Evolutionary conservation across 2,888 invertebrate species (phyloP), one percentile per base, ranked within the genome.

Genomic region (Punctoribates punctum): DNA sequence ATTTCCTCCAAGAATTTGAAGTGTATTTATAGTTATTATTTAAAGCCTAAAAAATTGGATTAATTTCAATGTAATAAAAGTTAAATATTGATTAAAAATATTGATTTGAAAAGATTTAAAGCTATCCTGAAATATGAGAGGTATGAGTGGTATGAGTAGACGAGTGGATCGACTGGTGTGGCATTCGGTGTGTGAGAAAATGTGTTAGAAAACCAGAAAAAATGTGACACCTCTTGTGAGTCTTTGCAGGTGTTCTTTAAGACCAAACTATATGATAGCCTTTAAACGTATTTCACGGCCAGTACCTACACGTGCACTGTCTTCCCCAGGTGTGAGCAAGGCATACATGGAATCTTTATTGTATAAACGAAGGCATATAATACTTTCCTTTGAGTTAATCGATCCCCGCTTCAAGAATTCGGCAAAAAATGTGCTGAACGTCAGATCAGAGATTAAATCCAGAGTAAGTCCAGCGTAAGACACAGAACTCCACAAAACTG

Each of bases 161-260:
- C 29, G 11, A 5, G 13, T 34, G n/a, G 2, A 34, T 29, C 34
- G 1, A 57, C 57, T n/a, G 65, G 27, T 29, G 27, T 65, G 34
- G 65, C 34, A 29, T 65, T 25, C 34, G 34, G 1, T 29, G 4
- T 65, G 34, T 65, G 65, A 65, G 65, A 65, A 29, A 27, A 65
- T 65, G 65, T 65, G 65, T 65, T 65, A 65, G 27, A 65, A 65
- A 65, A 65, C 65, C 65, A 65, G 34, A 29, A 65, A 65, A 60
- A 65, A 65, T 65, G 65, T 65, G 65, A 65, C 65, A 65, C 34
- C 34, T 65, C 34, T 65, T 65, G 29, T 25, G 65, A 29, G 8
- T 29, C 34, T 65, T 65, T 65, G 65, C 65, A 65, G 65, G 65
- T 65, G 65, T 65, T 23, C 60, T 60, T 25, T 3, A 17, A 6